Base-by-base conservation (phyloP, 1,140 invertebrate species). In the Gonioctena quinquepunctata region DNA sequence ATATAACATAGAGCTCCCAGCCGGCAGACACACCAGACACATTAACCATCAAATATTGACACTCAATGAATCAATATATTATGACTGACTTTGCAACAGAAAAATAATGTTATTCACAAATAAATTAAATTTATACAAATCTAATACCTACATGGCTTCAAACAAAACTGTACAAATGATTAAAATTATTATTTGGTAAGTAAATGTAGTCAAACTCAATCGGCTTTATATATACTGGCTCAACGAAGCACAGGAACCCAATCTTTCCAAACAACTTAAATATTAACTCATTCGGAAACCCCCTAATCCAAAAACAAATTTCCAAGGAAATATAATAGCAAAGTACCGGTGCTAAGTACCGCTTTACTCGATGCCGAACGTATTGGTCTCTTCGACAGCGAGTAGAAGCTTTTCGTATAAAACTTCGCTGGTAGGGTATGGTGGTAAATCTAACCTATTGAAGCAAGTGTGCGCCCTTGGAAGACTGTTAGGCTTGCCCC, bases 401-500 rank as follows among this genome's bases (percentile, higher is more conserved):
- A 97, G 87, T 48, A 97, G 87, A 8, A 99, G 86, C 84, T 99
- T 99, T 83, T 98, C 96, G 81, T 96, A 93, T 28, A 99, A 89
- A 80, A 96, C 91, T 80, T 97, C 95, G 56, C 91, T 94, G 0
- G 95, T 96, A 57, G 95, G 93, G 87, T 99, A 99, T 0, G 96
- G 94, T 54, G 97, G 97, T 69, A 99, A 87, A 85, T 99, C 97
- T 75, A 99, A 86, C 4, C 97, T 90, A 86, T 99, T 99, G 86
- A 99, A 99, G 85, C 97, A 99, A 0, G 97, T 99, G 82, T 99
- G 97, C 4, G 96, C 96, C 74, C 96, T 90, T 1, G 96, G 97
- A 73, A 99, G 87, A 81, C 95, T 96, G 77, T 96, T 94, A 21
- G 94, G 91, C 79, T 95, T 94, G 60, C 97, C 97, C 96, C 96